Base-by-base conservation (phyloP, 2,888 invertebrate species). In the Tachystola acroxantha region DNA sequence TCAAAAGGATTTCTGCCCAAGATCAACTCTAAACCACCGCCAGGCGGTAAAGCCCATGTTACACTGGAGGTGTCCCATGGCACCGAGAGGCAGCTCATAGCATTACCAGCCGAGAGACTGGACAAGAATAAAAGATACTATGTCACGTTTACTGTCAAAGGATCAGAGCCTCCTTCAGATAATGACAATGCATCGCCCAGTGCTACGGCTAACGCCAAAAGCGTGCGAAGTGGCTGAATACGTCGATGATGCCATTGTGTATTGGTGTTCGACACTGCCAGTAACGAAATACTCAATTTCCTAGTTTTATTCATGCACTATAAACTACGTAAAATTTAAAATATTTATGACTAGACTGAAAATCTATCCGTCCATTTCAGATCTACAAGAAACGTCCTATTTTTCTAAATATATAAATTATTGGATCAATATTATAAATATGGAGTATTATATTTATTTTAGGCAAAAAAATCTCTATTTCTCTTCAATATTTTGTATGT, bases 121-220 rank as follows among this genome's bases (percentile, higher is more conserved):
- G 96, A 96, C 71, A 94, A 93, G 65, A 95, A 94, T 68, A 96
- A 96, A 77, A 90, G 95, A 64, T 97, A 96, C 79, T 96, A 95
- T 73, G 96, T 97, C 41, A 96, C 96, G 33, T 96, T 97, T 67
- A 96, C 96, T 19, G 95, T 97, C 2, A 94, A 94, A 73, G 94
- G 94, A 34, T 90, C 90, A 2, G 87, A 87, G 40, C 86, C 86
- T 16, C 82, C 88, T n/a, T 84, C 85, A 0, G 91, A 91, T 31
- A 88, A 79, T 39, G 87, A 88, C 30, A 87, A 81, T 34, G 62
- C 69, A 7, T 71, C 80, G 11, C 74, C 64, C 49, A 87, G 57
- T 57, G 76, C 66, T 57, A 87, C 76, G 51, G 73, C 46, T 62
- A 88, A 73, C 72, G 78, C 67, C 6, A 84, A 82, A 52, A 65